phyloP scores from a whole-genome alignment of 2,113 vertebrate species.

The Heliornis fulica region DNA sequence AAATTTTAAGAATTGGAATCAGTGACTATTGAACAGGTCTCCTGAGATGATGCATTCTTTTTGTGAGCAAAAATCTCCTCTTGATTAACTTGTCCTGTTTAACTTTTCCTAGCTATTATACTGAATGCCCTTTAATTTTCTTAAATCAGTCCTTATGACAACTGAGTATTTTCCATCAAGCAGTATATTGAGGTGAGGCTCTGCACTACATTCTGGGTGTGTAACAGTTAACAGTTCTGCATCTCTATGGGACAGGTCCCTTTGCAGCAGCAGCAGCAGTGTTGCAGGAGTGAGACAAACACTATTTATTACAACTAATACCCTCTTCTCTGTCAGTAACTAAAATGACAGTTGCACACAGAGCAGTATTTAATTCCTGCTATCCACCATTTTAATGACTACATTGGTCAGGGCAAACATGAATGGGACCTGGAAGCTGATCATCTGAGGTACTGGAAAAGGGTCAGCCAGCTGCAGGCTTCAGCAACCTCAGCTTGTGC shows the following conservation, averaged over 20 bases:
- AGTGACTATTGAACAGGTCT: not conserved
- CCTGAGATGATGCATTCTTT: not conserved
- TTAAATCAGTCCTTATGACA: not conserved
- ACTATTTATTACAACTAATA: not conserved
- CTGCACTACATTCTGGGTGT: not conserved
- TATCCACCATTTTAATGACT: not conserved
- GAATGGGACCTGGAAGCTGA: not conserved
- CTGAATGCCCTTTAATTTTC: not conserved
- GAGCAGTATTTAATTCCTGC: not conserved
- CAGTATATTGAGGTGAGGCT: not conserved
- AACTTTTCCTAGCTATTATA: not conserved
- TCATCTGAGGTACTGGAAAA: not conserved
- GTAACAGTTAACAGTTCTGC: not conserved
- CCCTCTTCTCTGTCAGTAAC: not conserved
- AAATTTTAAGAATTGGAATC: not conserved
- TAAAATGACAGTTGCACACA: not conserved
- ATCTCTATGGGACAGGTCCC: not conserved
- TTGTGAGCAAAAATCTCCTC: not conserved
- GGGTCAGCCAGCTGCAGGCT: not conserved
- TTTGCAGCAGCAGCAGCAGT: conserved; percentile 27
- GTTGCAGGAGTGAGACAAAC: not conserved
- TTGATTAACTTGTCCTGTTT: not conserved
- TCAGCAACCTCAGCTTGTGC: not conserved
- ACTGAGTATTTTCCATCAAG: not conserved
- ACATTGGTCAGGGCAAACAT: not conserved